These are phyloP conservation scores for Parnassius glacialis DNA, from an alignment of 2,888 invertebrate species.

Conservation along the genomic window DNA sequence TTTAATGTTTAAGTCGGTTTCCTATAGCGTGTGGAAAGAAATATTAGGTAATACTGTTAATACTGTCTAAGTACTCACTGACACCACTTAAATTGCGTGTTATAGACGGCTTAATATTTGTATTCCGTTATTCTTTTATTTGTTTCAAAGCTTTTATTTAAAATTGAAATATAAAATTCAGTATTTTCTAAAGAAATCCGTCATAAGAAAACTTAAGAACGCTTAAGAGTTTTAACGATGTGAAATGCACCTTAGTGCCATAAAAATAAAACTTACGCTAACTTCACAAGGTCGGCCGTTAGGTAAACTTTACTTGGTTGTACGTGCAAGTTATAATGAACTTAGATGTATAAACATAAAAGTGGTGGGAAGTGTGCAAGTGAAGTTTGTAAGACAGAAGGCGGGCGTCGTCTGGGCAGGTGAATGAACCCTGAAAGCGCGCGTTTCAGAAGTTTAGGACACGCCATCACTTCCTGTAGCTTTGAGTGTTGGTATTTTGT, in stretches of 20 bases:
- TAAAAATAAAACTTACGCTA: constrained; percentile 31
- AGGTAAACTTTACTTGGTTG: constrained; percentile 34
- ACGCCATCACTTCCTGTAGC: constrained; percentile 64
- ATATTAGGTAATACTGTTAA: too few species aligned
- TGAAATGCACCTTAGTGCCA: constrained; percentile 29
- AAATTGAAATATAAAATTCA: constrained; percentile 41
- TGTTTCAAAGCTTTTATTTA: constrained; percentile 37
- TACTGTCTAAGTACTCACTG: too few species aligned
- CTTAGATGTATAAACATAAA: constrained; percentile 39
- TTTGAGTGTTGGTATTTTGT: constrained; percentile 50
- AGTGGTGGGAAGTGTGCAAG: constrained; percentile 29
- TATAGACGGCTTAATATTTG: too few species aligned
- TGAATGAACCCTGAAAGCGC: constrained; percentile 69
- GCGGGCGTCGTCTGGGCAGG: constrained; percentile 47
- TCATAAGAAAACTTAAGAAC: constrained; percentile 50
- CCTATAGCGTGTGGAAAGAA: too few species aligned
- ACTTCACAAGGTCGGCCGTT: constrained; percentile 46
- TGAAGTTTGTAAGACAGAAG: constrained; percentile 39
- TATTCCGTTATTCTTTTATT: constrained; percentile 10
- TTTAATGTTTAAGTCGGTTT: too few species aligned
- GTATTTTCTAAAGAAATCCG: constrained; percentile 47
- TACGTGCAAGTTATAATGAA: constrained; percentile 35
- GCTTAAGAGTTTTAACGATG: constrained; percentile 23
- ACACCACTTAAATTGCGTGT: too few species aligned
- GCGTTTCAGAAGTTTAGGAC: constrained; percentile 64